phyloP scores from a whole-genome alignment of 2,888 invertebrate genomes.

The Drosophila quasianomalipes region DNA sequence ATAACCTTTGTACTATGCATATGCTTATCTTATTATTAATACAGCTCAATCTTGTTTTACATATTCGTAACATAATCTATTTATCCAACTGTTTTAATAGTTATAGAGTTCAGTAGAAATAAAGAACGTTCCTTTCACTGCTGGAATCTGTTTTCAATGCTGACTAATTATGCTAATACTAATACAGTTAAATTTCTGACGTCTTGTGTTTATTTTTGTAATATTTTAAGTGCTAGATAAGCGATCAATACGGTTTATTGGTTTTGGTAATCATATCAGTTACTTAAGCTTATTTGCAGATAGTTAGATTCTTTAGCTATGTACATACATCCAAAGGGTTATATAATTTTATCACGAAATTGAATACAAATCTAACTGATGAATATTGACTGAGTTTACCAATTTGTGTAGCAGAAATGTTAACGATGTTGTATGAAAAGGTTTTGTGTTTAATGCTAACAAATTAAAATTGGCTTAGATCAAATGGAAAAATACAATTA shows the following conservation, averaged over 20 bases:
- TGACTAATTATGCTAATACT: background rate
- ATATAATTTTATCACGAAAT: background rate
- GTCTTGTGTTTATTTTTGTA: background rate
- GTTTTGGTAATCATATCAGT: background rate
- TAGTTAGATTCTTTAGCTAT: background rate
- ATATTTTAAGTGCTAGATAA: background rate
- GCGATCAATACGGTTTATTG: background rate
- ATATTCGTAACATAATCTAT: conserved; percentile 10
- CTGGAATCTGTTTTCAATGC: conserved; percentile 7
- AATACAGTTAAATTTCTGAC: background rate
- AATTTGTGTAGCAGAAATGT: background rate
- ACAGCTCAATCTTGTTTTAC: background rate
- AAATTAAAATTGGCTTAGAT: background rate
- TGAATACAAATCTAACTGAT: background rate
- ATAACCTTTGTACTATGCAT: background rate
- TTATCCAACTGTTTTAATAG: conserved; percentile 8
- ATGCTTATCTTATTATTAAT: background rate
- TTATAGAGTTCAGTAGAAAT: background rate
- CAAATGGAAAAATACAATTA: background rate
- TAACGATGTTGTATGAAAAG: background rate
- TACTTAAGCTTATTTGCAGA: background rate
- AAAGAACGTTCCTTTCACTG: too few species aligned
- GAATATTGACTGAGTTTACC: background rate
- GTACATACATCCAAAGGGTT: background rate
- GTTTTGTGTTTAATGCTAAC: background rate